Base-by-base conservation (phyloP, 2,888 invertebrate species). In the Drosophila prolongata region DNA sequence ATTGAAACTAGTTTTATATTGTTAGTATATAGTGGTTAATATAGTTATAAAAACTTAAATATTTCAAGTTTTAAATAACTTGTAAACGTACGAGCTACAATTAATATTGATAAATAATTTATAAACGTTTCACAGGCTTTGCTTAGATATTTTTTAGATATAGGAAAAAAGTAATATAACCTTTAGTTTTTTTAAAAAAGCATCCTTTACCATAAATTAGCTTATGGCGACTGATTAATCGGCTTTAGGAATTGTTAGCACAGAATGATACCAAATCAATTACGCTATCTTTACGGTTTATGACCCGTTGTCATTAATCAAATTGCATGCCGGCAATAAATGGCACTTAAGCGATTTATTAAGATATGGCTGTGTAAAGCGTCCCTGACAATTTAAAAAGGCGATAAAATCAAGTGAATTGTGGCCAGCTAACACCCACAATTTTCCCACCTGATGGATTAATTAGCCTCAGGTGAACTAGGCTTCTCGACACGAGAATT, bases 231-330 rank as follows among this genome's bases (percentile, higher is more conserved):
- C 42, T 34, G 47, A 62, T 59, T 49, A 42, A 60, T 42, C 35
- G 24, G 24, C n/a, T 13, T 14, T 11, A 24, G 35, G 34, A 46
- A 46, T 59, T 47, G 47, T 59, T 49, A 40, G 24, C 38, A n/a
- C 16, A 5, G 6, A 9, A 8, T 24, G n/a, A 34, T 42, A 55
- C 34, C 58, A 35, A 47, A 62, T 59, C 40, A 58, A 47, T 59
- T 49, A 49, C 47, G 47, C 38, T 62, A 59, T 62, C 60, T 60
- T 60, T 60, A 35, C 62, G 61, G 61, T 49, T 49, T 60, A 35
- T 30, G 59, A 40, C 38, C 59, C 59, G 40, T 3, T 58, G 46
- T 58, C 37, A 62, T 62, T 59, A 59, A 62, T 47, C 47, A 42
- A 59, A 49, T 42, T 59, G 60, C 59, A 46, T 14, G 55, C 44